These are phyloP conservation scores for Cirrhinus mrigala DNA, from an alignment of 2,797 vertebrate species.

Conservation along the genomic window DNA sequence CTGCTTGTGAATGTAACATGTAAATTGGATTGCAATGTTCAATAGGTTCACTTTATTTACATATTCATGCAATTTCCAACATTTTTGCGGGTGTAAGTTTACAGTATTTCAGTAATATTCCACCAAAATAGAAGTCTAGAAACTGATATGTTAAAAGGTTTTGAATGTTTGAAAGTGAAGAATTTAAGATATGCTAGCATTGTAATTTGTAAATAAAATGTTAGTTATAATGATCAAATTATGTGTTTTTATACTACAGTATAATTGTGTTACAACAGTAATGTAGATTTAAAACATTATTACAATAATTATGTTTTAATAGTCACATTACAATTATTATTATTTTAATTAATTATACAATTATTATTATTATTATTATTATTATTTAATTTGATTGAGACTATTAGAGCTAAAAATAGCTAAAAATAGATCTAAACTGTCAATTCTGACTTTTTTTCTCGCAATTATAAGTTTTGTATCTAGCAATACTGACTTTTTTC, in stretches of 20 bases:
- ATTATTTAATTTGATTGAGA: neutral
- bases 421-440: too few relatives aligned
- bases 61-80: neutral
- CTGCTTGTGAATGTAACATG: too few relatives aligned
- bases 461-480: too few relatives aligned
- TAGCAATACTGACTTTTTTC: too few relatives aligned
- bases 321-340: too few relatives aligned
- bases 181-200: neutral
- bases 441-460: too few relatives aligned
- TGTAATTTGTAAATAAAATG: neutral
- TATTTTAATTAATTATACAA: neutral
- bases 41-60: neutral
- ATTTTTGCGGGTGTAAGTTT: neutral
- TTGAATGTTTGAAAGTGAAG: neutral
- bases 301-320: too few relatives aligned
- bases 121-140: neutral
- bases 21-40: neutral
- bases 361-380: neutral
- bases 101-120: neutral
- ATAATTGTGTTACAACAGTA: neutral
- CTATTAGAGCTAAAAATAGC: too few relatives aligned
- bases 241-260: neutral
- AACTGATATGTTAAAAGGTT: neutral
- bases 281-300: too few relatives aligned
- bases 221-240: neutral